These are phyloP conservation scores for Dendrolimus houi DNA, from an alignment of 2,888 invertebrate genomes.

Conservation along the genomic window DNA sequence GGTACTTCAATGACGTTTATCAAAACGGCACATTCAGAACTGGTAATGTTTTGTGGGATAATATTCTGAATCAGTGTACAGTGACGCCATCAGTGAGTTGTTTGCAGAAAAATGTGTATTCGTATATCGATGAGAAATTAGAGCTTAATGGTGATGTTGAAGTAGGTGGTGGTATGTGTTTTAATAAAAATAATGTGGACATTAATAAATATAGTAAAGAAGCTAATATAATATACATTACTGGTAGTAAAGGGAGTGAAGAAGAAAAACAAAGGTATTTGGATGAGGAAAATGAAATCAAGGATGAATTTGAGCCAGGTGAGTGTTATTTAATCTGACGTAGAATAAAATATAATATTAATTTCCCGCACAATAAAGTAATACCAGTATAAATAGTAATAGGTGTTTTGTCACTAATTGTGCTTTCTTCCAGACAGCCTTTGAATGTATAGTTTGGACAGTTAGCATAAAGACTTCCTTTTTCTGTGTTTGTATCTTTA, in stretches of 20 bases:
- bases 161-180: conserved; percentile 78
- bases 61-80: conserved; percentile 83
- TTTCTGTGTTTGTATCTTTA: too few relatives aligned
- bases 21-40: conserved; percentile 67
- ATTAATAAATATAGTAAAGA: conserved; percentile 72
- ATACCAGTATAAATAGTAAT: too few relatives aligned
- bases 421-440: too few relatives aligned
- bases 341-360: too few relatives aligned
- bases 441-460: too few relatives aligned
- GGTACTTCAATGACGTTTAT: conserved; percentile 54
- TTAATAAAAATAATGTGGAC: conserved; percentile 79
- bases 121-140: conserved; percentile 82
- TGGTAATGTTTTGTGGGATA: conserved; percentile 84
- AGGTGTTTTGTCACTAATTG: too few relatives aligned
- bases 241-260: conserved; percentile 42
- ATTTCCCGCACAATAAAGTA: too few relatives aligned
- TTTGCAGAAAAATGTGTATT: conserved; percentile 85
- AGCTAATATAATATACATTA: conserved; percentile 67
- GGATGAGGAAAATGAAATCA: conserved; percentile 56
- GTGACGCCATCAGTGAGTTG: conserved; percentile 81
- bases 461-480: too few relatives aligned
- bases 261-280: conserved; percentile 31
- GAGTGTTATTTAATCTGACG: conserved; percentile 11
- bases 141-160: conserved; percentile 79
- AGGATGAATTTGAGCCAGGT: conserved; percentile 57